These are phyloP conservation scores for Morus bassanus DNA, from an alignment of 2,797 vertebrate genomes.

Conservation along the genomic window DNA sequence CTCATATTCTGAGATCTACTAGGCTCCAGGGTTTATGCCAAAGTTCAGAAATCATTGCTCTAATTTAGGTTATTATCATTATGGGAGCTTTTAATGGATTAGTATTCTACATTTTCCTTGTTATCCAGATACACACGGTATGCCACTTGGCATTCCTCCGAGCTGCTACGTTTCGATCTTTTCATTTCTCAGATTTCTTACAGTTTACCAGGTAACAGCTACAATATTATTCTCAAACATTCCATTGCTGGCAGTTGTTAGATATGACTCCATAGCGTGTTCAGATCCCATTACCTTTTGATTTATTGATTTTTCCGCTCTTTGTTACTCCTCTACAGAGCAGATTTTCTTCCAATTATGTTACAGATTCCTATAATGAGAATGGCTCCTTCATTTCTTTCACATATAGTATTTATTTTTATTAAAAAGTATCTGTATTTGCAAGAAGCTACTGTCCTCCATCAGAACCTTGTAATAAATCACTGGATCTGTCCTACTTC, in stretches of 20 bases:
- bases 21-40: conserved; percentile 5
- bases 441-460: neutral
- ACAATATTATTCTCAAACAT: conserved; percentile 61
- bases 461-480: neutral
- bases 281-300: conserved; percentile 29
- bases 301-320: conserved; percentile 59
- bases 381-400: neutral
- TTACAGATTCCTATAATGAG: neutral
- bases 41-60: conserved; percentile 9
- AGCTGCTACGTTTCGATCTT: conserved; percentile 56
- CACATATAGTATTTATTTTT: neutral
- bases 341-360: neutral
- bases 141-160: conserved; percentile 49
- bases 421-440: neutral
- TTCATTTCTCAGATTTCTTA: conserved; percentile 68
- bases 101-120: conserved; percentile 58
- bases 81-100: conserved; percentile 65
- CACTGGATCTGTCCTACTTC: neutral
- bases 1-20: neutral
- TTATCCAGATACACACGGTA: conserved; percentile 56
- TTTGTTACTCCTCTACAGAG: neutral
- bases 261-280: conserved; percentile 21
- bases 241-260: conserved; percentile 62
- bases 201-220: conserved; percentile 69
- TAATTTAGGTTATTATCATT: conserved; percentile 69